Evolutionary conservation across 2,113 vertebrate species (phyloP).

Genomic region (Gymnarchus niloticus): DNA sequence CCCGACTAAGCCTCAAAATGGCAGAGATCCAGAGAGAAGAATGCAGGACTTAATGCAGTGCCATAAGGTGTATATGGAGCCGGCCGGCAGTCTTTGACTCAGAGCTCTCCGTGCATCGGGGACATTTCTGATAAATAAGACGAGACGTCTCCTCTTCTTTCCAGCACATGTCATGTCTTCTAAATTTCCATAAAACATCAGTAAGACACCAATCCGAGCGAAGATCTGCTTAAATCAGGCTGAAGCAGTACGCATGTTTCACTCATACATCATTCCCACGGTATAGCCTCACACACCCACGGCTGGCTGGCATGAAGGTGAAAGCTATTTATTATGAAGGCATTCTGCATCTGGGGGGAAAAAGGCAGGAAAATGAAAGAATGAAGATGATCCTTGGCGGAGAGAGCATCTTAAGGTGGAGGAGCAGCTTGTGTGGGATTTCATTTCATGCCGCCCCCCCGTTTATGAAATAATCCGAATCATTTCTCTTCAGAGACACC

Average conservation of each 20-base stretch:
- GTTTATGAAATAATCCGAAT: conserved; percentile 15
- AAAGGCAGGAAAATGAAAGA: neutral
- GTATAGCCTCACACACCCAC: neutral
- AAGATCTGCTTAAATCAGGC: neutral
- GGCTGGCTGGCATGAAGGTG: neutral
- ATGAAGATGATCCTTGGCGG: neutral
- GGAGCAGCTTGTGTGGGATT: neutral
- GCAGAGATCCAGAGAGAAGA: neutral
- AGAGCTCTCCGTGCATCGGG: neutral
- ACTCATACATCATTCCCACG: neutral
- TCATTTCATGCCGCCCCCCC: neutral
- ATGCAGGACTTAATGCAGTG: neutral
- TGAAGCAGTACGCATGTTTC: neutral
- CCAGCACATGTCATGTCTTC: conserved; percentile 29
- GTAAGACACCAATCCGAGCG: conserved; percentile 8
- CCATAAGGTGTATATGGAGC: neutral
- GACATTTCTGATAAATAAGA: conserved; percentile 16
- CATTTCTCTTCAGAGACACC: neutral
- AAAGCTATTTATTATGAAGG: neutral
- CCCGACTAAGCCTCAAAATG: neutral
- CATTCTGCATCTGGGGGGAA: conserved; percentile 1
- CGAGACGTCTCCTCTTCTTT: conserved; percentile 28
- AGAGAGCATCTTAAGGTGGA: neutral
- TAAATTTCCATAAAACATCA: conserved; percentile 15
- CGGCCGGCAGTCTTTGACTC: neutral